phyloP scores from a whole-genome alignment of 2,113 vertebrate genomes.

The Catagonus wagneri region DNA sequence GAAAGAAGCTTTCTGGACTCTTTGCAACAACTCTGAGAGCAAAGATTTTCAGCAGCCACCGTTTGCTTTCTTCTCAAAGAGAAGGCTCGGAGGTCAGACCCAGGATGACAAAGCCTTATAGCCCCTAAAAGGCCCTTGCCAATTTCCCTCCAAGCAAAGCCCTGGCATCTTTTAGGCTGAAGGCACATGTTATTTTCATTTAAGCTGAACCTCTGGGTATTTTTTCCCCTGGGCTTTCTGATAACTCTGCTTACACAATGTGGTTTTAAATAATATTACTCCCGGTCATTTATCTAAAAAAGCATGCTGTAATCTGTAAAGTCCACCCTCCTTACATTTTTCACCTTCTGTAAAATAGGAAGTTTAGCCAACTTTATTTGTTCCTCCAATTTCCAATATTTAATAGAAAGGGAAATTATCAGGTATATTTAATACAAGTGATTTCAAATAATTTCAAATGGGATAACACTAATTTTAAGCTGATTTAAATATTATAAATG shows the following conservation, averaged over 20 bases:
- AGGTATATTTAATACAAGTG: not conserved
- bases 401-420: not conserved
- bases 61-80: not conserved
- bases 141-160: slow-evolving; percentile 56
- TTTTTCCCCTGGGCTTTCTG: slow-evolving; percentile 62
- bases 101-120: slow-evolving; percentile 26
- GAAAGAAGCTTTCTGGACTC: not conserved
- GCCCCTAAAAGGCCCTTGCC: slow-evolving; percentile 36
- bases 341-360: slow-evolving; percentile 81
- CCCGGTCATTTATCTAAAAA: slow-evolving; percentile 77
- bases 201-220: slow-evolving; percentile 56
- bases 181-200: slow-evolving; percentile 79
- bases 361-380: slow-evolving; percentile 61
- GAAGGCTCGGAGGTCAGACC: slow-evolving; percentile 28
- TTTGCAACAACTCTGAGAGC: not conserved
- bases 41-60: not conserved
- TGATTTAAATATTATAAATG: not conserved
- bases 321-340: slow-evolving; percentile 79
- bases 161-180: slow-evolving; percentile 52
- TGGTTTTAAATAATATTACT: slow-evolving; percentile 79
- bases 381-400: not conserved
- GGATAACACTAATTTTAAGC: not conserved
- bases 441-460: slow-evolving; percentile 1
- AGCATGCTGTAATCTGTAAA: slow-evolving; percentile 52
- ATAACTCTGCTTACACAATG: slow-evolving; percentile 76